Percentiles rank a stretch among this genome's conserved stretches.
phyloP scores from a whole-genome alignment of 1,140 invertebrate genomes.

The Gryllus bimaculatus region DNA sequence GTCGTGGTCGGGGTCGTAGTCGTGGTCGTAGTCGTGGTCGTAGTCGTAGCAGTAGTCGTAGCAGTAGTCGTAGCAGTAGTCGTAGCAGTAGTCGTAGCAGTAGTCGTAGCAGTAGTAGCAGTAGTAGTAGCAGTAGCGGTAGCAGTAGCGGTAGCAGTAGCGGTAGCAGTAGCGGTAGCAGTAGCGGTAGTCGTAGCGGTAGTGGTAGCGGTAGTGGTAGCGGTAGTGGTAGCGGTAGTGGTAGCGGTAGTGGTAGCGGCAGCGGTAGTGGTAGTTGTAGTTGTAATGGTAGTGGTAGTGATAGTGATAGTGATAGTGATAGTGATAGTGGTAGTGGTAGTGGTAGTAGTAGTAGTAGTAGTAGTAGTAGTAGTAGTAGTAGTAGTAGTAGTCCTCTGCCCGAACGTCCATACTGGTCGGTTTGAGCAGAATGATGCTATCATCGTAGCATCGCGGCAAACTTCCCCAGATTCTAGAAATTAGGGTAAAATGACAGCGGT shows the following conservation, averaged over 20 bases:
- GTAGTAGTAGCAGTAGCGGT: neutral
- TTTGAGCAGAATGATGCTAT: too few species aligned
- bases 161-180: neutral
- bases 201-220: neutral
- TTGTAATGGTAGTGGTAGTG: neutral
- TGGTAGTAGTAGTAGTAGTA: neutral
- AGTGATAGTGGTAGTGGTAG: neutral
- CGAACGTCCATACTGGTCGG: too few species aligned
- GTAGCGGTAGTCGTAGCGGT: neutral
- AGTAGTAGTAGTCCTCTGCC: conserved; percentile 2
- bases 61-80: too few species aligned
- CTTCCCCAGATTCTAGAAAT: too few species aligned
- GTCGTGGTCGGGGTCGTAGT: too few species aligned
- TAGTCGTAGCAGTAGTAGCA: too few species aligned
- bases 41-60: too few species aligned
- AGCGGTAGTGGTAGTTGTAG: neutral
- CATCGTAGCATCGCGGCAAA: too few species aligned
- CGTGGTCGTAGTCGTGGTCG: too few species aligned
- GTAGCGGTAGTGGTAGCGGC: neutral
- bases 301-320: neutral
- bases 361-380: conserved; percentile 7
- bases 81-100: too few species aligned
- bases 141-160: neutral
- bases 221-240: neutral
- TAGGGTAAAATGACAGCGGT: too few species aligned